These are phyloP conservation scores for Busseola fusca DNA, from an alignment of 2,888 invertebrate genomes.

Conservation along the genomic window DNA sequence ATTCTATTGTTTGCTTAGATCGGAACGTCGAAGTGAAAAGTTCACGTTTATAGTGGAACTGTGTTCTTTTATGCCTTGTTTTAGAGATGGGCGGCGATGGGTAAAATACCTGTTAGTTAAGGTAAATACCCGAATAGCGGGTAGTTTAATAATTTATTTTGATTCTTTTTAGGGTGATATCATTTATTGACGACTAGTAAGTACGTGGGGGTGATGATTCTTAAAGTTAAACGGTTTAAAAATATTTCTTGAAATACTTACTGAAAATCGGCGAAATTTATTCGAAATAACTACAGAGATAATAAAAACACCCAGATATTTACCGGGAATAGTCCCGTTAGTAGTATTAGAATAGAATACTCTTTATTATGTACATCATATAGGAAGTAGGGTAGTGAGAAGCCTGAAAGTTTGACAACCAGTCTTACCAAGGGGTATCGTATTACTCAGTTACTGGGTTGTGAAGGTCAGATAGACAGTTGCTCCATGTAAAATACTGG, in stretches of 20 bases:
- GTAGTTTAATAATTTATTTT: neutral
- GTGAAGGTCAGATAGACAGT: too few relatives aligned
- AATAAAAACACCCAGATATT: neutral
- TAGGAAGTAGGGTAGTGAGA: too few relatives aligned
- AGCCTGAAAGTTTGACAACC: too few relatives aligned
- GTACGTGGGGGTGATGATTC: neutral
- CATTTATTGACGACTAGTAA: neutral
- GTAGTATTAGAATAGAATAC: too few relatives aligned
- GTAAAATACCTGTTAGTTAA: neutral
- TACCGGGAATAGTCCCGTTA: neutral
- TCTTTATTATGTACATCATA: too few relatives aligned
- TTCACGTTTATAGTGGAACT: conserved; percentile 35
- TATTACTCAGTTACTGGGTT: too few relatives aligned
- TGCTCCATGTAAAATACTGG: too few relatives aligned
- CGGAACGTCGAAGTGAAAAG: conserved; percentile 34
- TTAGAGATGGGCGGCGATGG: conserved; percentile 7
- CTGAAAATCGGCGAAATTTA: neutral
- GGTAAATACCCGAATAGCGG: neutral
- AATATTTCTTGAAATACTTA: neutral
- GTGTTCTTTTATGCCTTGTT: conserved; percentile 17
- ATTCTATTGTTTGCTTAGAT: conserved; percentile 45
- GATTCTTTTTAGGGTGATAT: neutral
- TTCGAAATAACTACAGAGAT: too few relatives aligned
- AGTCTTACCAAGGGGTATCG: too few relatives aligned
- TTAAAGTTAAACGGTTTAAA: neutral